Evolutionary conservation across 2,113 vertebrate genomes (phyloP), one percentile per base, ranked within the genome.

Genomic region (Bos javanicus): DNA sequence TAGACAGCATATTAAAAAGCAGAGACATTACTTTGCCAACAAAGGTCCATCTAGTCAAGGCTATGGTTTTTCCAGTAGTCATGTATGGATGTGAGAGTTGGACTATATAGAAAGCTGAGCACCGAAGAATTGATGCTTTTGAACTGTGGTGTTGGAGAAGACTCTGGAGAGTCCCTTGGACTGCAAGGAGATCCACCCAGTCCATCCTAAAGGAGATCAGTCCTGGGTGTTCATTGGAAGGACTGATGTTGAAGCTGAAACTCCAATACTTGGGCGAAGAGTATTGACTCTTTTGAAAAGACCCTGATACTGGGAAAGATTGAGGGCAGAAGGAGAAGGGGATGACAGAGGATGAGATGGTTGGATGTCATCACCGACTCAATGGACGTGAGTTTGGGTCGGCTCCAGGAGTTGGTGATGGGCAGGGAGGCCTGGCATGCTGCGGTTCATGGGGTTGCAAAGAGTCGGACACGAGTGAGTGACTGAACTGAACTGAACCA

Each of bases 401-500:
- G 5, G 2, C 9, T 39, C n/a, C 5, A 6, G n/a, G n/a, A 39
- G n/a, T 71, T 71, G 10, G 10, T 39, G 19, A 71, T 71, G 19
- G n/a, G 36, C 9, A 39, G 19, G n/a, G n/a, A 71, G 67, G 67
- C 67, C 21, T 71, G 67, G 10, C 0, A 0, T 39, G 19, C 19
- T 71, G 19, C 0, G 0, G 10, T 71, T 71, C n/a, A 71, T 39
- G n/a, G 36, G 19, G 19, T 71, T 3, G 0, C n/a, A 39, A 71
- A 71, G 19, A 39, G 67, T 71, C 5, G 4, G 67, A 71, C n/a
- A 71, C 5, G 2, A 39, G 5, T 23, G 67, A 71, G 67, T 2
- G 19, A 36, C 4, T 36, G 67, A 71, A 39, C 33, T n/a, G 7
- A 67, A 67, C 9, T 43, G n/a, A 39, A 71, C 19, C 12, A 43